Conservation (phyloP, 2,113 vertebrate genomes). For the Sturnira hondurensis region DNA sequence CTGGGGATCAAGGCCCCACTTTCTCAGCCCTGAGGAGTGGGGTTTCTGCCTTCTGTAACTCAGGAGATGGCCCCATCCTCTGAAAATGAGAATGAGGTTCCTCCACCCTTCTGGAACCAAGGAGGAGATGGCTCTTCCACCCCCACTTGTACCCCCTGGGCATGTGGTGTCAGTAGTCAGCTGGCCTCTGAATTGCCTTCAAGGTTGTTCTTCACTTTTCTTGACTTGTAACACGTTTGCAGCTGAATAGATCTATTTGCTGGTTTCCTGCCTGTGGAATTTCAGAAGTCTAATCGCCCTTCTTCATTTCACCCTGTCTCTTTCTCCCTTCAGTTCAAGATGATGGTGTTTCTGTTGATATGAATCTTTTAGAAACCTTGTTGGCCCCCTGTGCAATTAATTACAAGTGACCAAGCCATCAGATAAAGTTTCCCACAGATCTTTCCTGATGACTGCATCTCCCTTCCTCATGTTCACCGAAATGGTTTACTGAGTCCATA, state of each 20-base stretch:
- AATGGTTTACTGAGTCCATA: not conserved
- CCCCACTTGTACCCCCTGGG: not conserved
- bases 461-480: not conserved
- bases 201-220: not conserved
- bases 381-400: not conserved
- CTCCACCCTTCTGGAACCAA: not conserved
- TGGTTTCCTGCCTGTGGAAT: not conserved
- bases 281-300: not conserved
- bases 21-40: not conserved
- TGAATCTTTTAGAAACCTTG: not conserved
- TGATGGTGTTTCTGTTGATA: not conserved
- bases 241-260: not conserved
- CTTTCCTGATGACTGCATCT: not conserved
- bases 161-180: not conserved
- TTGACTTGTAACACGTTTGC: not conserved
- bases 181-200: not conserved
- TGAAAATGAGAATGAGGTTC: not conserved
- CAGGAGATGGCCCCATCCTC: not conserved
- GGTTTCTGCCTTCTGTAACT: not conserved
- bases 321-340: not conserved
- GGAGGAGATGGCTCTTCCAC: not conserved
- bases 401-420: not conserved
- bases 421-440: not conserved
- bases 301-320: not conserved
- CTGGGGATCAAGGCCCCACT: fast-evolving